phyloP scores from a whole-genome alignment of 92 coral and sea anemone species.

The Montipora capitata region DNA sequence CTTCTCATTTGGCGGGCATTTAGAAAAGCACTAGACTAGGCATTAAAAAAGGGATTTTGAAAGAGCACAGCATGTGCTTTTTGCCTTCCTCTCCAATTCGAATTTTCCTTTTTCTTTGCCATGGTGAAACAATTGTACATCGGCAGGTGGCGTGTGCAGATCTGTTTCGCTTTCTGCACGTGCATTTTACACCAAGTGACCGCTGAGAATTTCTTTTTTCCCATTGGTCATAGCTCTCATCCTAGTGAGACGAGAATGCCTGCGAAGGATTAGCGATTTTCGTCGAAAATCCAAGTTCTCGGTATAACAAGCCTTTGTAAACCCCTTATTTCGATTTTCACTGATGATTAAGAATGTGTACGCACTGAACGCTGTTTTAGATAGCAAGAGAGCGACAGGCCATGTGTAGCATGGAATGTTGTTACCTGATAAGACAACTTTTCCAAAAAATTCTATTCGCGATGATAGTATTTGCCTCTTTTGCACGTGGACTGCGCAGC shows the following conservation, averaged over 20 bases:
- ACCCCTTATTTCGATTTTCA: slow-evolving; percentile 91
- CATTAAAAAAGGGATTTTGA: slow-evolving; percentile 14
- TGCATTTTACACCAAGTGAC: slow-evolving; percentile 47
- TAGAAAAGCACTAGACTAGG: slow-evolving; percentile 12
- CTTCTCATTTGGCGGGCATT: slow-evolving; percentile 30
- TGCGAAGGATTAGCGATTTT: slow-evolving; percentile 67
- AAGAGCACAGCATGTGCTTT: slow-evolving; percentile 39
- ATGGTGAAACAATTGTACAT: slow-evolving; percentile 38
- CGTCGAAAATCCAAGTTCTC: slow-evolving; percentile 61
- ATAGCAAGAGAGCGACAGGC: neutral
- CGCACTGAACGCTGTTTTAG: neutral
- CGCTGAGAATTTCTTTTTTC: slow-evolving; percentile 44
- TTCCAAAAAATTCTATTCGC: neutral
- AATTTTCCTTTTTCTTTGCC: neutral
- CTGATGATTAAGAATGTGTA: slow-evolving; percentile 53
- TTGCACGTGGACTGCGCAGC: slow-evolving; percentile 81
- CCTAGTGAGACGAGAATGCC: slow-evolving; percentile 74
- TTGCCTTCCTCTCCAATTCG: slow-evolving; percentile 13
- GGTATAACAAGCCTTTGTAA: slow-evolving; percentile 89
- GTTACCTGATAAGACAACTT: neutral
- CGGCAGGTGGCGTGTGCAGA: slow-evolving; percentile 85
- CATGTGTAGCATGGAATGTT: neutral
- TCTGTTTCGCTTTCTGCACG: slow-evolving; percentile 71
- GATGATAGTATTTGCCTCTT: slow-evolving; percentile 39
- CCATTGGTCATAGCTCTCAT: slow-evolving; percentile 49